Base-by-base conservation (phyloP, 23 tunicate genomes). In the Ciona savignyi region DNA sequence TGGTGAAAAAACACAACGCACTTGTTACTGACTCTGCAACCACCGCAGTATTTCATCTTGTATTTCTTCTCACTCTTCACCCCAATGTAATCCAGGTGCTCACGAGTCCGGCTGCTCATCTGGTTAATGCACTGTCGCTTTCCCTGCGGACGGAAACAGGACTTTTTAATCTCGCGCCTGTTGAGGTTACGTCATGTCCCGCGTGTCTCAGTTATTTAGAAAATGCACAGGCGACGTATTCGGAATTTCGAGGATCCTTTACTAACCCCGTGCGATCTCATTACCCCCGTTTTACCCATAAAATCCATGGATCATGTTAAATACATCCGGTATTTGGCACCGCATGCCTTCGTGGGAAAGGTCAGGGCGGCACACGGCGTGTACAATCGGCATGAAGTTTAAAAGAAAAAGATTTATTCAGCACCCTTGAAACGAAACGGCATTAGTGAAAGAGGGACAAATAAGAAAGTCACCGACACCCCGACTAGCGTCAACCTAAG, bases 21-120 rank as follows among this genome's bases (percentile, higher is more conserved):
- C 82, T 68, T 78, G 30, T 22, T 28, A n/a, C 24, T 51, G 71
- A 67, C 74, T 19, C 27, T 31, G 63, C 82, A 78, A 9, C 29
- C 30, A 1, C 82, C 82, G 33, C 82, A 78, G 61, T 78, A 78
- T 23, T 63, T 28, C 74, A 78, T 68, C 67, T 29, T 42, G 74
- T 78, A 78, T 2, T 23, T 51, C 25, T 68, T 78, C 74, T 48
- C 67, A 51, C 82, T 78, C 67, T 32, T 34, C 31, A 51, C 74
- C 32, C 62, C 72, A 33, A 64, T 51, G 25, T 78, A 78, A 20
- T 68, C 56, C 56, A 42, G 15, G 56, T 42, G 56, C 15, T 6
- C 9, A 42, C 56, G 56, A 6, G 56, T 6, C 15, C 56, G 56
- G 15, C 56, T 42, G 15, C 56, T 42, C 11, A 42, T 15, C 15